Evolutionary conservation across 37 sponge, comb jelly and placozoan genomes (phyloP), one percentile per base, ranked within the genome.

Genomic region (Geodia barretti): DNA sequence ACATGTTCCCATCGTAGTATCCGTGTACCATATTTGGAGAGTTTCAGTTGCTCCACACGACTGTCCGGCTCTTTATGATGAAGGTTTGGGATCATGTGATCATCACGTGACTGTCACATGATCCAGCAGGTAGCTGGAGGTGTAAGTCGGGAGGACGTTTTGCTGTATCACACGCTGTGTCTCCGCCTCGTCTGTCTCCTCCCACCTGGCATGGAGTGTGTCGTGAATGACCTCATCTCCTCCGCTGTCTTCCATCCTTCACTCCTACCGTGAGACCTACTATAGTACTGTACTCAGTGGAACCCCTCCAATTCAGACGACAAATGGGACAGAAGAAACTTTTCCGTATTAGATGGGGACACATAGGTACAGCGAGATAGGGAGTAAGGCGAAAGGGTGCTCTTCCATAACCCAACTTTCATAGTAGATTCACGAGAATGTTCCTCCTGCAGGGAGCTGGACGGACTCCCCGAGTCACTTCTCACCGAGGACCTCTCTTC

Each of bases 201-300:
- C 23, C 91, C 86, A 3, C 73, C 77, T 64, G 91, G 91, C 0
- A 41, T 70, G 71, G 91, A 90, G 62, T 38, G 25, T 37, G 39
- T 24, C 0, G 60, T 80, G 0, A 25, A 29, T 33, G 67, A 76
- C 26, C 80, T 90, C 66, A 42, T 81, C 19, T 25, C 74, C 4
- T 36, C 61, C 62, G 73, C 72, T 33, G 36, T 90, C 24, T 81
- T 76, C 60, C 70, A 85, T 35, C 77, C 82, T 3, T 19, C 42
- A 1, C 35, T 81, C 20, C 77, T 68, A 54, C 41, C 66, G 91
- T 77, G 64, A 30, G 66, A 21, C n/a, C n/a, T n/a, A n/a, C n/a
- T n/a, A n/a, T n/a, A n/a, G n/a, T n/a, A n/a, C n/a, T n/a, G n/a
- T n/a, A n/a, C n/a, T n/a, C 0, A 47, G 77, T 68, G 9, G 24